Evolutionary conservation across 2,888 invertebrate species (phyloP).

Genomic region (Plemyria rubiginata): DNA sequence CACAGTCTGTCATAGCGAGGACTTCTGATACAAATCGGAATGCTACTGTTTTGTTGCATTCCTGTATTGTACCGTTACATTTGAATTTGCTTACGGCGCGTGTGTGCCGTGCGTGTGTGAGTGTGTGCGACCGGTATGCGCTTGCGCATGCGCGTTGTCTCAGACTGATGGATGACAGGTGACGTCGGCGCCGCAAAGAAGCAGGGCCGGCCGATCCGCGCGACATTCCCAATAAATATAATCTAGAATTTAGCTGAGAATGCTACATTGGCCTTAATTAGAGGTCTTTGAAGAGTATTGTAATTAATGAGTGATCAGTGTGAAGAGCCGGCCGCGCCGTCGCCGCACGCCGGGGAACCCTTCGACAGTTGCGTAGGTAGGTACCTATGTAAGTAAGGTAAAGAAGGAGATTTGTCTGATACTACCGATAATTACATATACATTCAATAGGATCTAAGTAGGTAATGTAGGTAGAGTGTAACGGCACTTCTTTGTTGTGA

Average conservation of each 20-base stretch:
- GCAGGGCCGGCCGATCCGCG: slow-evolving; percentile 58
- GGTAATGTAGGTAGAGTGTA: not conserved
- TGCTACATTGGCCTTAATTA: slow-evolving; percentile 57
- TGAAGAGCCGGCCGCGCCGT: slow-evolving; percentile 29
- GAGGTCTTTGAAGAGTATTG: slow-evolving; percentile 51
- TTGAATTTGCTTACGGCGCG: slow-evolving; percentile 68
- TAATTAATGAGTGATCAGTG: slow-evolving; percentile 53
- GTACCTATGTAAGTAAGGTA: slow-evolving; percentile 22
- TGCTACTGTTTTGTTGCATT: slow-evolving; percentile 77
- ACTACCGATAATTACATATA: not conserved
- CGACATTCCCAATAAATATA: slow-evolving; percentile 56
- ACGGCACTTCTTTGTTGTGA: not conserved
- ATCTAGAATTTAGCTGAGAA: slow-evolving; percentile 53
- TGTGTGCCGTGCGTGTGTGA: slow-evolving; percentile 44
- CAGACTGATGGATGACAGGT: slow-evolving; percentile 85
- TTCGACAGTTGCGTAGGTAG: slow-evolving; percentile 21
- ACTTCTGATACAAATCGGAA: slow-evolving; percentile 64
- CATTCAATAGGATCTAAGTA: not conserved
- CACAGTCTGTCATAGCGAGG: slow-evolving; percentile 54
- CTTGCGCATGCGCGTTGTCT: slow-evolving; percentile 77
- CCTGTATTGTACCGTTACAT: slow-evolving; percentile 77
- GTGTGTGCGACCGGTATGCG: slow-evolving; percentile 58
- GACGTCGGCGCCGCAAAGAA: slow-evolving; percentile 60
- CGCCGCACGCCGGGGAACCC: slow-evolving; percentile 11
- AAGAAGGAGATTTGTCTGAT: slow-evolving; percentile 20